Percentiles rank a stretch among this genome's conserved stretches.
Conservation (phyloP, 2,113 vertebrate genomes). For the Paraplagusia blochii region DNA sequence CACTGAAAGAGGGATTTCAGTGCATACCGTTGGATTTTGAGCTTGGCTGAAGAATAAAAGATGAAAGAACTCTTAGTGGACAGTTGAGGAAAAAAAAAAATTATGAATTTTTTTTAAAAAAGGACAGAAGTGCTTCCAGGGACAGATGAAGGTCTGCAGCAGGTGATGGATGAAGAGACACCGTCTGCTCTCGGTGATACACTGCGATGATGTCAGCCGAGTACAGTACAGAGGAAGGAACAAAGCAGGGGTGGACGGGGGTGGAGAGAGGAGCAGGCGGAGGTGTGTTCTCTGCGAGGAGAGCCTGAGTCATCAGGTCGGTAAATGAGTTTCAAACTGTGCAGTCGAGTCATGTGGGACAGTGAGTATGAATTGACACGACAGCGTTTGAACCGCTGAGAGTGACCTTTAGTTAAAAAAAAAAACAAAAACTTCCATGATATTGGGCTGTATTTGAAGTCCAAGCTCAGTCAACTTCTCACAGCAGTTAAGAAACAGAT, state of each 20-base stretch:
- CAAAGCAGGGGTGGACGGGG: too few species aligned
- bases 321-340: constrained; percentile 3
- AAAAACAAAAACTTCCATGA: background rate
- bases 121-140: constrained; percentile 1
- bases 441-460: too few species aligned
- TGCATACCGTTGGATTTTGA: constrained; percentile 20
- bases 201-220: too few species aligned
- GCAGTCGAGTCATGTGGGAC: background rate
- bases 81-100: constrained; percentile 15
- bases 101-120: constrained; percentile 14
- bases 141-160: constrained; percentile 17
- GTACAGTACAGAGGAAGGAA: too few species aligned
- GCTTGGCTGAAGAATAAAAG: constrained; percentile 4
- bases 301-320: constrained; percentile 12
- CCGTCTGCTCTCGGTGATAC: too few species aligned
- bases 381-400: too few species aligned
- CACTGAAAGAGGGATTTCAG: constrained; percentile 5
- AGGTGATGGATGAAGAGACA: constrained; percentile 54
- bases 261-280: background rate
- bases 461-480: too few species aligned
- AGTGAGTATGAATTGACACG: too few species aligned
- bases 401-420: background rate
- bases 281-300: constrained; percentile 6
- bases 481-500: too few species aligned
- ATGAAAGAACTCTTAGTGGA: constrained; percentile 1